These are phyloP conservation scores for Frankliniella intonsa DNA, from an alignment of 2,888 invertebrate genomes.

Conservation along the genomic window DNA sequence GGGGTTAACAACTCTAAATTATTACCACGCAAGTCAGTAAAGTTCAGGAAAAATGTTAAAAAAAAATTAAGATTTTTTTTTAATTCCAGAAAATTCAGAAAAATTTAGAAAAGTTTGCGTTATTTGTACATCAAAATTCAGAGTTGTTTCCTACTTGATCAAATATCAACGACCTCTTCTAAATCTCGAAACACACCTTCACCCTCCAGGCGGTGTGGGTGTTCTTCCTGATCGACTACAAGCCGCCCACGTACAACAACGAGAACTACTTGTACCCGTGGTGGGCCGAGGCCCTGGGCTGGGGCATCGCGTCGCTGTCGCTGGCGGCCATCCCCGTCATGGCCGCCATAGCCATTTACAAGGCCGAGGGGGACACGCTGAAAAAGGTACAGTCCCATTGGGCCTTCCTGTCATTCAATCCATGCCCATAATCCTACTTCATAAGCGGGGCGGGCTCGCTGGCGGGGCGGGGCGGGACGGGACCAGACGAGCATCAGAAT, in stretches of 20 bases:
- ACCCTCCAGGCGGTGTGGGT: constrained; percentile 72
- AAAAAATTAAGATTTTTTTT: background rate
- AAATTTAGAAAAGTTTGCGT: background rate
- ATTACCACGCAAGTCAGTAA: too few species aligned
- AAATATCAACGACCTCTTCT: constrained; percentile 27
- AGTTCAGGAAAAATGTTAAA: background rate
- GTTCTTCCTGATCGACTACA: constrained; percentile 81
- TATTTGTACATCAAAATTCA: constrained; percentile 28
- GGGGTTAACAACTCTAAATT: too few species aligned
- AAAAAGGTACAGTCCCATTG: constrained; percentile 56
- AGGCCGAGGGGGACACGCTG: constrained; percentile 65
- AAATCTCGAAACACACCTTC: constrained; percentile 11
- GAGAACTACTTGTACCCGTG: constrained; percentile 71
- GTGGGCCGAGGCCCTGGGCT: constrained; percentile 83
- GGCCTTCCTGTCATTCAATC: too few species aligned
- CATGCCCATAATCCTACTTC: too few species aligned
- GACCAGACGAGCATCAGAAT: background rate
- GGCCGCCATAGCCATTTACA: constrained; percentile 65
- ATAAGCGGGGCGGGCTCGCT: too few species aligned
- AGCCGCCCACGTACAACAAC: constrained; percentile 77
- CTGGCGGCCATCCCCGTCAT: constrained; percentile 80
- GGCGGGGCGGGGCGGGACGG: background rate
- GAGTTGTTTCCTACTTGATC: constrained; percentile 31
- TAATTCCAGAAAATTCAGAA: constrained; percentile 27
- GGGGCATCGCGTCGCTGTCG: constrained; percentile 78